Evolutionary conservation across 2,113 vertebrate species (phyloP).

Genomic region (Proteles cristata): DNA sequence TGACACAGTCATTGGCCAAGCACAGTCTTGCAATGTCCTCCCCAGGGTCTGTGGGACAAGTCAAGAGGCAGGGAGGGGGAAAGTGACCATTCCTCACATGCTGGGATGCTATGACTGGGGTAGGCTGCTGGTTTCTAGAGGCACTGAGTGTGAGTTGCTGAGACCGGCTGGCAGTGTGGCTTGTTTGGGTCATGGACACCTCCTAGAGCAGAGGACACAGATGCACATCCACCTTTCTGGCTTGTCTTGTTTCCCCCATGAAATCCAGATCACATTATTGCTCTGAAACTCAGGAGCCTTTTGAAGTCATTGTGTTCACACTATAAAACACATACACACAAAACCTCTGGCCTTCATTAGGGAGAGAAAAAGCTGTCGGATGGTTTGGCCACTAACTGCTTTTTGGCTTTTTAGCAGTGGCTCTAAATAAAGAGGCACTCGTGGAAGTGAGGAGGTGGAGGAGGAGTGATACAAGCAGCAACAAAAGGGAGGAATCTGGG

Average conservation of each 20-base stretch:
- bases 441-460: neutral
- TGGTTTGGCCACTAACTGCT: slow-evolving; percentile 62
- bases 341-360: slow-evolving; percentile 58
- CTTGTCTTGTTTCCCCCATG: slow-evolving; percentile 18
- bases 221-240: neutral
- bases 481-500: slow-evolving; percentile 72
- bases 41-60: neutral
- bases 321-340: slow-evolving; percentile 57
- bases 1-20: neutral
- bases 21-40: no score
- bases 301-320: slow-evolving; percentile 55
- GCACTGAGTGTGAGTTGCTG: neutral
- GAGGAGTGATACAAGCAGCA: slow-evolving; percentile 42
- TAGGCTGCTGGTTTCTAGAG: neutral
- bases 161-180: neutral
- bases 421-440: slow-evolving; percentile 71
- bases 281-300: slow-evolving; percentile 20
- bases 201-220: neutral
- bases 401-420: slow-evolving; percentile 65
- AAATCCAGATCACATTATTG: slow-evolving; percentile 23
- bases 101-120: neutral
- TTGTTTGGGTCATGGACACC: rapidly evolving
- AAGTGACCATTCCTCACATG: neutral
- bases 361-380: slow-evolving; percentile 38
- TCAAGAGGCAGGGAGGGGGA: neutral